These are phyloP conservation scores for Drosophila quinaria DNA, from an alignment of 2,888 invertebrate genomes.

Conservation along the genomic window DNA sequence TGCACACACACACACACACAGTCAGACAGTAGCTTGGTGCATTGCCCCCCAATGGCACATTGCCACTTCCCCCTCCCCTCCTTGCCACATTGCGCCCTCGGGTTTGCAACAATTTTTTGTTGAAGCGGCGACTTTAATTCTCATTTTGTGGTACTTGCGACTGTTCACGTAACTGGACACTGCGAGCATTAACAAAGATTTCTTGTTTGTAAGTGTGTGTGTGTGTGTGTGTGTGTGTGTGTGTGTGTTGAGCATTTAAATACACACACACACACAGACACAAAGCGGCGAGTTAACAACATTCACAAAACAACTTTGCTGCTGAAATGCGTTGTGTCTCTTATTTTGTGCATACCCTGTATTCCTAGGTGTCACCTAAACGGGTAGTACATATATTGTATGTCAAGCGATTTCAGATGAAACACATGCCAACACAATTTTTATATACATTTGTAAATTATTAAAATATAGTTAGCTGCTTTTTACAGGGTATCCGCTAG, in stretches of 20 bases:
- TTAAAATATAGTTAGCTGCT: too few species aligned
- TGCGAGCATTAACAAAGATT: conserved; percentile 5
- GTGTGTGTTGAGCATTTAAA: conserved; percentile 8
- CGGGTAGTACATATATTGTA: background rate
- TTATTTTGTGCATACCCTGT: conserved; percentile 4
- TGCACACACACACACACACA: background rate
- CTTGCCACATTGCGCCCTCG: conserved; percentile 4
- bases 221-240: conserved; percentile 16
- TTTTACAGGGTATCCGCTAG: background rate
- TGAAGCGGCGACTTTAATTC: conserved; percentile 17
- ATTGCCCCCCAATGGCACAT: conserved; percentile 4
- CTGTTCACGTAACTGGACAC: conserved; percentile 13
- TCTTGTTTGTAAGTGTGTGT: too few species aligned
- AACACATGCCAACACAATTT: too few species aligned
- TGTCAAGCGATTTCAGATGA: background rate
- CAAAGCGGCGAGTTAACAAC: conserved; percentile 35
- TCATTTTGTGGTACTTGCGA: conserved; percentile 17
- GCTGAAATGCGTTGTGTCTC: conserved; percentile 28
- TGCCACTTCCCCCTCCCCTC: background rate
- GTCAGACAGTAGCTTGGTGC: background rate
- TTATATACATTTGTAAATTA: too few species aligned
- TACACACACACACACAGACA: conserved; percentile 3
- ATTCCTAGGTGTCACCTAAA: background rate
- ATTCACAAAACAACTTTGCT: conserved; percentile 46
- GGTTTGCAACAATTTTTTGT: conserved; percentile 30